These are phyloP conservation scores for Pangasius krempfi DNA, from an alignment of 2,797 vertebrate genomes.

Conservation along the genomic window DNA sequence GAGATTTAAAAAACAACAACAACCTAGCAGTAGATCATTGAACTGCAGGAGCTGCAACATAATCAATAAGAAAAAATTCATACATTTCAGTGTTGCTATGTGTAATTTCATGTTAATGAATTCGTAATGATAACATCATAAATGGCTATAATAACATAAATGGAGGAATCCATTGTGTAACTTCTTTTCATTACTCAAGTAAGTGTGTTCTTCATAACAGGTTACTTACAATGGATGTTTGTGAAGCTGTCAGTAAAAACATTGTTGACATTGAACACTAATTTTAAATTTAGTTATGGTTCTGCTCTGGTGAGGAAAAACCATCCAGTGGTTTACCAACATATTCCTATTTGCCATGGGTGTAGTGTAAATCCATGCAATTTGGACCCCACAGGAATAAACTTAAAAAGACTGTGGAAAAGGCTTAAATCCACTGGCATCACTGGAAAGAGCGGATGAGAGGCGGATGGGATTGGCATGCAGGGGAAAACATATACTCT, in stretches of 20 bases:
- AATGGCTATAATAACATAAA: neutral
- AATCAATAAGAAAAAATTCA: neutral
- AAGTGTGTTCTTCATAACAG: neutral
- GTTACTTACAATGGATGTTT: neutral
- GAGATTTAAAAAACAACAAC: neutral
- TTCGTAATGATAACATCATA: neutral
- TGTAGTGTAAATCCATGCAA: too few relatives aligned
- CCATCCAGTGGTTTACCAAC: too few relatives aligned
- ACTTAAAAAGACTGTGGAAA: too few relatives aligned
- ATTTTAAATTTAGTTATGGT: neutral
- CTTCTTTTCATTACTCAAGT: neutral
- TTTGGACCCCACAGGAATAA: too few relatives aligned
- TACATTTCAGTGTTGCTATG: neutral
- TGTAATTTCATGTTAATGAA: neutral
- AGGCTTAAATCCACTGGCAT: too few relatives aligned
- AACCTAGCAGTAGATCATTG: neutral
- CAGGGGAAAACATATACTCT: too few relatives aligned
- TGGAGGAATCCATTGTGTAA: neutral
- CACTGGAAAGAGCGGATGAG: too few relatives aligned
- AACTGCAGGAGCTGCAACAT: neutral
- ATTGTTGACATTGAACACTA: neutral
- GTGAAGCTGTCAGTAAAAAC: neutral
- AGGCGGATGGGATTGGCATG: too few relatives aligned
- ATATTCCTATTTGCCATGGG: too few relatives aligned
- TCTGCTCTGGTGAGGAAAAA: neutral